These are phyloP conservation scores for Phenganax stokvisi DNA, from an alignment of 92 coral and sea anemone species.

Conservation along the genomic window DNA sequence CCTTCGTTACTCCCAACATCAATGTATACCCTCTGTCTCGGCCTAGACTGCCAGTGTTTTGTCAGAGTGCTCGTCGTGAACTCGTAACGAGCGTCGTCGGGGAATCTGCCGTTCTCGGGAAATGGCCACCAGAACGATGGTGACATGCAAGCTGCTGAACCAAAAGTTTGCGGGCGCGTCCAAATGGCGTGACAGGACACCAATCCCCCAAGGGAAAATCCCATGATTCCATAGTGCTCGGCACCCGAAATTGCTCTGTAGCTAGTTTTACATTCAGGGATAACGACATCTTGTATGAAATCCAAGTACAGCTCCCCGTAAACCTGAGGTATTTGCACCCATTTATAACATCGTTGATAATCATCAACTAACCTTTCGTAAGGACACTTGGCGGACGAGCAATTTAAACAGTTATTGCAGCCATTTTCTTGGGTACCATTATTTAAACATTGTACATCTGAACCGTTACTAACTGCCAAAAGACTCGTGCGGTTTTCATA, in stretches of 20 bases:
- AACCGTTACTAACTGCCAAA: constrained; percentile 42
- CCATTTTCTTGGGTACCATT: constrained; percentile 13
- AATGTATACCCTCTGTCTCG: constrained; percentile 45
- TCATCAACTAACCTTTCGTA: neutral
- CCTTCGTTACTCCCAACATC: constrained; percentile 46
- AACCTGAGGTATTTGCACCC: constrained; percentile 29
- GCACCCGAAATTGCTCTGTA: constrained; percentile 43
- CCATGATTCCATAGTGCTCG: constrained; percentile 45
- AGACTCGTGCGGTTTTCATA: constrained; percentile 21
- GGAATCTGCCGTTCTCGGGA: constrained; percentile 43
- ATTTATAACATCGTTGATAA: constrained; percentile 31
- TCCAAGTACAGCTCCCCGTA: constrained; percentile 44
- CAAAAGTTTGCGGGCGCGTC: constrained; percentile 50
- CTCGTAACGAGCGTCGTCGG: constrained; percentile 46
- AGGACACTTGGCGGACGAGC: constrained; percentile 10
- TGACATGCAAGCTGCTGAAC: constrained; percentile 59
- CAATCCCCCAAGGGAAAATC: constrained; percentile 51
- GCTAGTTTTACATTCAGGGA: constrained; percentile 22
- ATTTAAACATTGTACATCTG: constrained; percentile 24
- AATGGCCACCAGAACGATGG: constrained; percentile 59
- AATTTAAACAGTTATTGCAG: constrained; percentile 27
- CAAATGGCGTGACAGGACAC: constrained; percentile 51
- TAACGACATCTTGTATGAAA: constrained; percentile 44
- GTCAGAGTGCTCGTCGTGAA: constrained; percentile 34
- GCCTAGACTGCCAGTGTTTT: constrained; percentile 37